Base-by-base conservation (phyloP, 2,113 vertebrate species). In the Ammodramus savannarum region DNA sequence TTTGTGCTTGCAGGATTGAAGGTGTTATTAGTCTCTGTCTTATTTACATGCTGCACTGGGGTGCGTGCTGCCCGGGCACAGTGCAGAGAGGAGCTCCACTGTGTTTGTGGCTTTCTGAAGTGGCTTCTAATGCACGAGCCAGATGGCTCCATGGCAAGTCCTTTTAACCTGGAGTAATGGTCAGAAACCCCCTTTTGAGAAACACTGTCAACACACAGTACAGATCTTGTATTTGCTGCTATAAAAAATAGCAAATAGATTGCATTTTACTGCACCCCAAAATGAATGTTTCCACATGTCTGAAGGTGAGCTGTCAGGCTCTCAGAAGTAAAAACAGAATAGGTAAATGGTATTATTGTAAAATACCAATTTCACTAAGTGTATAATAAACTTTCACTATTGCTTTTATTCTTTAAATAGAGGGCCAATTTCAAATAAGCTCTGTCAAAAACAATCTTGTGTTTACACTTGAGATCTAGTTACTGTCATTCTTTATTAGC, bases 1-100 rank as follows among this genome's bases (percentile, higher is more conserved):
- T 41, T 87, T 48, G 83, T 12, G 66, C 85, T 83, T 3, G 0
- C 46, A 54, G 84, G 82, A 66, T 46, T 91, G 96, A 86, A 91
- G 96, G 94, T 20, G 9, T 94, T 94, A 87, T 96, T 95, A 95
- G 88, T 85, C 96, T 93, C 63, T 94, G 90, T 96, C 96, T 97
- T 97, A 96, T 97, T 97, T 96, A 96, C 85, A 93, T 93, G 90
- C 75, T 10, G 83, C 20, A 36, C 68, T 44, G 58, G 57, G 36
- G 88, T 66, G 85, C 27, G 8, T 87, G 93, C 95, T 92, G 36
- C 90, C 59, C 18, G 66, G 48, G 72, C 84, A 9, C 74, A 1
- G 51, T 7, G 85, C 77, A 39, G 85, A 85, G 78, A 52, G 62
- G 25, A 49, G 46, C 36, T 85, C 29, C 13, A 14, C 89, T 72